A percentile compares a stretch with the other conserved stretches of the same genome.
Conservation (phyloP, 2,113 vertebrate genomes). For the Eulemur rufifrons region DNA sequence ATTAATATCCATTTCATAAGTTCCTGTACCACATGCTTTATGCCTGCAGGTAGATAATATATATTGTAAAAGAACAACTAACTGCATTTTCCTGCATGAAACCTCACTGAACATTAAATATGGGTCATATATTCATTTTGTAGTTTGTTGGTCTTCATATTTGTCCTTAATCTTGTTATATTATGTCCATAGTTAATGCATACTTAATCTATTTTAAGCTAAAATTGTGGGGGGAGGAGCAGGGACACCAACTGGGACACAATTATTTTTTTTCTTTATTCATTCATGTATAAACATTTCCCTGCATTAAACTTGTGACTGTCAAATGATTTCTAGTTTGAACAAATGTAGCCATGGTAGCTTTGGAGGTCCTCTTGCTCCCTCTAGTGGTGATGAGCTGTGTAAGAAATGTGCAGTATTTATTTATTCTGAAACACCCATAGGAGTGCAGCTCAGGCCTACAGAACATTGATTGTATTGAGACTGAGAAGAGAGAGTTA, state of each 20-base stretch:
- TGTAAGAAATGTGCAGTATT: neutral
- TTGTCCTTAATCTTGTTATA: neutral
- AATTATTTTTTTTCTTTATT: neutral
- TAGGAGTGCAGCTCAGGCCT: rapidly evolving
- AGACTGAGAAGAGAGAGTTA: neutral
- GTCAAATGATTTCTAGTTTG: neutral
- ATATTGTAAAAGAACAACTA: neutral
- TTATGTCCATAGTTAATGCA: neutral
- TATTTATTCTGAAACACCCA: rapidly evolving
- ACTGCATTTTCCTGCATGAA: neutral
- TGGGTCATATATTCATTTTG: neutral
- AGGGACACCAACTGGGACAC: neutral
- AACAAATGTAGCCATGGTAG: neutral
- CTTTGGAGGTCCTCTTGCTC: neutral
- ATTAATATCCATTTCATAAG: neutral
- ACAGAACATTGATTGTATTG: rapidly evolving
- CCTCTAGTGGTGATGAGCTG: slow-evolving; percentile 56
- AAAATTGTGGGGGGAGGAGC: neutral
- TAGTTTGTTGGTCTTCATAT: neutral
- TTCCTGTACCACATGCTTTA: neutral
- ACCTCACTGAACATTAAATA: neutral
- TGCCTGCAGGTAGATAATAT: neutral
- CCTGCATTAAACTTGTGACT: neutral
- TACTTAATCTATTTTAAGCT: neutral
- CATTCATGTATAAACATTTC: neutral